Conservation (phyloP, 2,888 invertebrate genomes). For the Lymantria dispar region DNA sequence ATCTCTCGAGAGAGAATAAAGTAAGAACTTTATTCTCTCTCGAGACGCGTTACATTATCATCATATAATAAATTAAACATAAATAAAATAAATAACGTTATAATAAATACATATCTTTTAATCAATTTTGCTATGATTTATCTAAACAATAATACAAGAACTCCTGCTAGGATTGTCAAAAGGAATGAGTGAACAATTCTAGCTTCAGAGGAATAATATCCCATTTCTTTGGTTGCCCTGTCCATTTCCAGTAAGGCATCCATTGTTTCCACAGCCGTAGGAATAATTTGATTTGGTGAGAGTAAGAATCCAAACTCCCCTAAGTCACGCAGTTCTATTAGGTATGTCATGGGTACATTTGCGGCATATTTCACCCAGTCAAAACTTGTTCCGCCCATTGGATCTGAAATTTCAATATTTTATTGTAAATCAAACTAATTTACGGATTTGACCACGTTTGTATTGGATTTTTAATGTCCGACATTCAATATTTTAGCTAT, state of each 20-base stretch:
- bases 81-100: too few species aligned
- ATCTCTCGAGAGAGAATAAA: too few species aligned
- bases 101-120: neutral
- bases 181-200: constrained; percentile 33
- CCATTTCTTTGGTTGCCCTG: constrained; percentile 51
- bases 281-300: constrained; percentile 75
- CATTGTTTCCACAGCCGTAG: constrained; percentile 83
- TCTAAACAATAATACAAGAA: constrained; percentile 17
- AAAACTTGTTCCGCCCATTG: constrained; percentile 75
- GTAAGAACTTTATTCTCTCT: too few species aligned
- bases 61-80: too few species aligned
- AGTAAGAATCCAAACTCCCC: constrained; percentile 82
- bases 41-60: too few species aligned
- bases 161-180: constrained; percentile 22
- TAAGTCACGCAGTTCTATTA: constrained; percentile 83
- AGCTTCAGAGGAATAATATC: constrained; percentile 46
- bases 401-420: constrained; percentile 50
- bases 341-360: constrained; percentile 77
- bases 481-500: too few species aligned
- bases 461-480: too few species aligned
- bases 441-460: too few species aligned
- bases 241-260: constrained; percentile 77
- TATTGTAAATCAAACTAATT: too few species aligned
- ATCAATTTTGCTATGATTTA: neutral
- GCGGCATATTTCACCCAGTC: constrained; percentile 83